These are phyloP conservation scores for Leptinotarsa peninsularis DNA, from an alignment of 2,888 invertebrate species.

Conservation along the genomic window DNA sequence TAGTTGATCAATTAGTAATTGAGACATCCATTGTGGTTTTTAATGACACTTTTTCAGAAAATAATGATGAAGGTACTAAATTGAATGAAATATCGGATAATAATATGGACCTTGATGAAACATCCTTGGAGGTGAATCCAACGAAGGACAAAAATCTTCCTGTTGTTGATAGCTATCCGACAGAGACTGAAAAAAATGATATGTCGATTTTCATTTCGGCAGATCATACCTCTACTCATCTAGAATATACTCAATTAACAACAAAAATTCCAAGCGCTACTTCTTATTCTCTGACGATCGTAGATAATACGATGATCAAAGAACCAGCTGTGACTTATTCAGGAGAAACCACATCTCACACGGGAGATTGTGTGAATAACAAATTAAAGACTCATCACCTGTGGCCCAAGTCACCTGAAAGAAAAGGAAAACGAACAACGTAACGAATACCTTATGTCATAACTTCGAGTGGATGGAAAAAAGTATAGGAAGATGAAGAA, in stretches of 20 bases:
- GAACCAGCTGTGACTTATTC: background rate
- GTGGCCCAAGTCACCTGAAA: background rate
- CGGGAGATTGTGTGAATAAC: background rate
- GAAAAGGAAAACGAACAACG: conserved; percentile 1
- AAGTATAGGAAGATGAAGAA: background rate
- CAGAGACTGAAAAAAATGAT: background rate
- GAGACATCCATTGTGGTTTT: background rate
- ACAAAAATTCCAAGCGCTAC: background rate
- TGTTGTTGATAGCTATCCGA: background rate
- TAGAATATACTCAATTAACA: background rate
- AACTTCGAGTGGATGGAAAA: background rate
- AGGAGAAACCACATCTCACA: background rate
- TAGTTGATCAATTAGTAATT: background rate
- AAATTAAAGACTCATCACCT: background rate
- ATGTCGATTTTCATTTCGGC: background rate
- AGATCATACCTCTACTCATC: conserved; percentile 7
- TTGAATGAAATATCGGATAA: background rate
- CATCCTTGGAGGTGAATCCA: background rate
- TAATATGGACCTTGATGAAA: background rate
- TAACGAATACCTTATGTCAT: background rate
- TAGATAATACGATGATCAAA: background rate
- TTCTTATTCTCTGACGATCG: background rate
- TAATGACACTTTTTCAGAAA: background rate
- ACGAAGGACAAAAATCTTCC: background rate
- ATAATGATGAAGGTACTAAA: background rate